Evolutionary conservation across 1,140 invertebrate genomes (phyloP), one percentile per base, ranked within the genome.

Genomic region (Brachionus asplanchnoidis): DNA sequence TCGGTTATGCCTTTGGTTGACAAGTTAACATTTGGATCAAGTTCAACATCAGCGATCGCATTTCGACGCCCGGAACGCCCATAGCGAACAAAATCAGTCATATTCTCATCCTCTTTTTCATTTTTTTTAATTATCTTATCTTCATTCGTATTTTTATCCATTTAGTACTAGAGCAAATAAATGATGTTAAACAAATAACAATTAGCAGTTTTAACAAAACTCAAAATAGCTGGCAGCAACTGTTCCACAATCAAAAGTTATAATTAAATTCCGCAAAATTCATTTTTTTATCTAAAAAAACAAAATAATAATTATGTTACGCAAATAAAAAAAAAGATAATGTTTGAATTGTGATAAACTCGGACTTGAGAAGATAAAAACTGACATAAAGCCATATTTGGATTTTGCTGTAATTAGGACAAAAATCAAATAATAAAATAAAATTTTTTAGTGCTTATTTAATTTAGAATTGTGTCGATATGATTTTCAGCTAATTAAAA

Each of bases 31-130:
- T 77, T 77, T 8, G 73, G 73, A 77, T 77, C 73, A 20, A 77
- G 26, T 12, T 77, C 46, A 50, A 77, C 73, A 50, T 77, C 73
- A 50, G 44, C 73, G 26, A 77, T 77, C n/a, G 73, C 73, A 26
- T 77, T 77, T 8, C 73, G 73, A 20, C 73, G 40, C 9, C 73
- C 73, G 2, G 73, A 20, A 0, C 73, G 40, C 11, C 73, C 73
- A 50, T 20, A 50, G 23, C 73, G 73, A 26, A 77, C 73, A 77
- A 77, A 77, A 14, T 77, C 73, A 50, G 20, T 36, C 12, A 77
- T 5, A 9, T 50, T 46, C 8, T 75, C 5, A 9, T 75, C 40
- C 20, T 75, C 70, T 20, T 75, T 42, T 40, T 42, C 7, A 40
- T 73, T 20, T 17, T 40, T 42, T 44, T 8, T 23, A 68, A 6